Evolutionary conservation across 2,888 invertebrate species (phyloP), one percentile per base, ranked within the genome.

Genomic region (Myopa testacea): DNA sequence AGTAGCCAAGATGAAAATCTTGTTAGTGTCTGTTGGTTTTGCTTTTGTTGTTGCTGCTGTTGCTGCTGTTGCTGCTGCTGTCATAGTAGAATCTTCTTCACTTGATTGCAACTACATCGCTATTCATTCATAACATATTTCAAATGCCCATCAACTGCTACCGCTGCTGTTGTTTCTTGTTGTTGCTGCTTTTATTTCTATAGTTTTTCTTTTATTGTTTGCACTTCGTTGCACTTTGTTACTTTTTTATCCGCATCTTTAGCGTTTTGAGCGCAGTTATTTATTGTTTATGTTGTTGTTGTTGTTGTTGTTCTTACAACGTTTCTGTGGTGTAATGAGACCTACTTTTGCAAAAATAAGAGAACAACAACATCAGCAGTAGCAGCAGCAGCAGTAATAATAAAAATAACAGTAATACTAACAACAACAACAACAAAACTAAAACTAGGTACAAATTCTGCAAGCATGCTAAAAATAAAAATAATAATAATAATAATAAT

Each of bases 401-500:
- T 6, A 58, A 16, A 8, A 58, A 34, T 12, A 62, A 62, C n/a
- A 62, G n/a, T 26, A 62, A 62, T 26, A 62, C 1, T 26, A 62
- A 62, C n/a, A 62, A 26, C 62, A 65, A 16, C 8, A 65, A 65
- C 65, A 65, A 16, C 34, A 65, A 65, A 34, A 65, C 14, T 65
- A 65, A 65, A 12, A 19, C 45, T 62, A 62, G n/a, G 34, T 10
- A 10, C 5, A 62, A 62, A 26, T 16, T 58, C 14, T 8, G 34
- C 14, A 65, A 37, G 12, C 34, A 38, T 7, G 12, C 3, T 26
- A 37, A 8, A 10, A 65, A 65, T 1, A 50, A 40, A 50, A 63
- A 34, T 12, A 50, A 60, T 26, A 62, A 45, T 14, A 77, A 67
- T 55, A 70, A 62, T 19, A 76, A 70, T 4, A 76, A 63, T 65